A percentile compares a stretch with the other conserved stretches of the same genome.
These are phyloP conservation scores for Blastomussa wellsi DNA, from an alignment of 92 coral and sea anemone genomes.

Conservation along the genomic window DNA sequence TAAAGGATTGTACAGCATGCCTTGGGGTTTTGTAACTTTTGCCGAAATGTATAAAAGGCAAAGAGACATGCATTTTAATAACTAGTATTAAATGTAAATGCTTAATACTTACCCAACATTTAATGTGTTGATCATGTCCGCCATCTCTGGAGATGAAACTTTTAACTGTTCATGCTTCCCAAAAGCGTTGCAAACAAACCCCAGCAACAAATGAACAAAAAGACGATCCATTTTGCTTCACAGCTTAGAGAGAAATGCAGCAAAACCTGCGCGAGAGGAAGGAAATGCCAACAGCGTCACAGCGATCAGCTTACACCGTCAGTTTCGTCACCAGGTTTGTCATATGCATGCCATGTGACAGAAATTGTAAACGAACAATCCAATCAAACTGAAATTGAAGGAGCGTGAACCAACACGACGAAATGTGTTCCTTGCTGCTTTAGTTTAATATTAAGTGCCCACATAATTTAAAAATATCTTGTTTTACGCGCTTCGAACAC, in stretches of 20 bases:
- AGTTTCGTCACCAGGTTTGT: background rate
- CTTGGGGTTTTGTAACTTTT: no score
- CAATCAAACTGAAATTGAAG: background rate
- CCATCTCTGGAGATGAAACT: constrained; percentile 58
- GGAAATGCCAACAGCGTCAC: background rate
- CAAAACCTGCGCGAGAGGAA: background rate
- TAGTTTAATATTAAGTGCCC: no score
- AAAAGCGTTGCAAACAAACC: background rate
- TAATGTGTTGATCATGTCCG: constrained; percentile 51
- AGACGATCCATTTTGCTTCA: constrained; percentile 10
- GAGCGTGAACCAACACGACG: background rate
- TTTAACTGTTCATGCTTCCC: constrained; percentile 1
- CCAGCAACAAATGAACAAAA: constrained; percentile 8
- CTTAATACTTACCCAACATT: constrained; percentile 71
- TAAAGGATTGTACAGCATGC: no score
- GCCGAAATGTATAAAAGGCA: no score
- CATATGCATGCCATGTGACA: background rate
- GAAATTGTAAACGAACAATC: background rate
- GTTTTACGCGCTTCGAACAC: no score
- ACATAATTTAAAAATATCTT: no score
- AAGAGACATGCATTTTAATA: background rate
- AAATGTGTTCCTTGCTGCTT: background rate
- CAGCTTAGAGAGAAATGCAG: background rate
- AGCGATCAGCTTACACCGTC: background rate
- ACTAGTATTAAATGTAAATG: background rate